Conservation (phyloP, 2,797 vertebrate genomes). For the Nyctalus aviator region DNA sequence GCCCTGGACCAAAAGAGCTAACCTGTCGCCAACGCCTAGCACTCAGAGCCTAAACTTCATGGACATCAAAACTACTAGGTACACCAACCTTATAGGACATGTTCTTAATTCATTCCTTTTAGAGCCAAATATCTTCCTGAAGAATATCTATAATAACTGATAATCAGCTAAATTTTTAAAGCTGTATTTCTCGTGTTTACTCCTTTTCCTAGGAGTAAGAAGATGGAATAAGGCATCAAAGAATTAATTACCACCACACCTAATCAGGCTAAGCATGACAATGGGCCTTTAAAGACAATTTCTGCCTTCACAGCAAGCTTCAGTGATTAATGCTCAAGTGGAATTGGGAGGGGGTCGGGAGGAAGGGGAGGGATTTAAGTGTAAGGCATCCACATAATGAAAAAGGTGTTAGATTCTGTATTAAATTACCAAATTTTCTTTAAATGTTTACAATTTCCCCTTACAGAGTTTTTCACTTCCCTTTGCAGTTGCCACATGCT, state of each 20-base stretch:
- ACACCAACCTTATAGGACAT: neutral
- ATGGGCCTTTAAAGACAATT: neutral
- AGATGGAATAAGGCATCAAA: neutral
- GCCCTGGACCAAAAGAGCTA: constrained; percentile 26
- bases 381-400: neutral
- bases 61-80: neutral
- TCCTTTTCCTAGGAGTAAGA: neutral
- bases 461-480: constrained; percentile 35
- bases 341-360: neutral
- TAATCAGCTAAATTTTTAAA: neutral
- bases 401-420: neutral
- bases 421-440: neutral
- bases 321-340: constrained; percentile 26
- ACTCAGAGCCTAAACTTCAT: constrained; percentile 13
- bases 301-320: neutral
- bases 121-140: neutral
- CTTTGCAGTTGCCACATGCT: neutral
- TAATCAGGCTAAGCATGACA: constrained; percentile 6
- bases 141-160: neutral
- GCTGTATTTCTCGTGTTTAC: neutral
- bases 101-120: neutral
- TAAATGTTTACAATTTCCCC: constrained; percentile 28
- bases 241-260: constrained; percentile 49
- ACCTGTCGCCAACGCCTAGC: neutral
- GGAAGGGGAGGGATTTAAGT: neutral